A percentile compares a stretch with the other conserved stretches of the same genome.
phyloP scores from a whole-genome alignment of 2,113 vertebrate species.

The Entelurus aequoreus region DNA sequence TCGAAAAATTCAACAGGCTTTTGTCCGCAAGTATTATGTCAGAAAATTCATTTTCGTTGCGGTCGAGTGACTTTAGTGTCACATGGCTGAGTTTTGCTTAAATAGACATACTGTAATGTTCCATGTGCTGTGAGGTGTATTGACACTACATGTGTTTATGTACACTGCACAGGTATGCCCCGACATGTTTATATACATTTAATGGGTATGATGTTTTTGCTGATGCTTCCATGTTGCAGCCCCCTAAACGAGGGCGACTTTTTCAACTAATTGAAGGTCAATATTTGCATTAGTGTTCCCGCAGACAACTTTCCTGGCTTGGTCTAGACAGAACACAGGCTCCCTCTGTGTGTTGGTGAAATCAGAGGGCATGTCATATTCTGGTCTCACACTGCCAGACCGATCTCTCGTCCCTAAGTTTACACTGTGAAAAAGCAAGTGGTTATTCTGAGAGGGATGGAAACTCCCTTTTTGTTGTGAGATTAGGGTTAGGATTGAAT shows the following conservation, averaged over 20 bases:
- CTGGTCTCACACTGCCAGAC: slow-evolving; percentile 13
- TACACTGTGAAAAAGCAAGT: slow-evolving; percentile 6
- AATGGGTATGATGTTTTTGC: slow-evolving; percentile 44
- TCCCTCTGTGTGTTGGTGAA: slow-evolving; percentile 46
- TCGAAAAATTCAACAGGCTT: slow-evolving; percentile 21
- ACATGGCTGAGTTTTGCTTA: slow-evolving; percentile 16
- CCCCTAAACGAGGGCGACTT: slow-evolving; percentile 45
- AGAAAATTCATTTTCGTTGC: slow-evolving; percentile 20
- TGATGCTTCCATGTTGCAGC: slow-evolving; percentile 49
- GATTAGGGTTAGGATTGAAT: slow-evolving; percentile 2
- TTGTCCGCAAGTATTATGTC: not conserved
- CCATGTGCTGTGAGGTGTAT: slow-evolving; percentile 26
- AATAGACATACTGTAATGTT: slow-evolving; percentile 8
- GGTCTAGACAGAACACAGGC: slow-evolving; percentile 47
- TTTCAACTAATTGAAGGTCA: slow-evolving; percentile 65
- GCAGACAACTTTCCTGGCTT: slow-evolving; percentile 43
- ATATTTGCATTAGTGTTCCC: slow-evolving; percentile 67
- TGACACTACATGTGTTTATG: slow-evolving; percentile 33
- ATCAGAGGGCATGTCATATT: slow-evolving; percentile 42
- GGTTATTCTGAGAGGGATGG: slow-evolving; percentile 4
- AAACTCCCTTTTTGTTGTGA: slow-evolving; percentile 15
- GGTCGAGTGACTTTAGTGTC: slow-evolving; percentile 14
- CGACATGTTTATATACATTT: slow-evolving; percentile 48
- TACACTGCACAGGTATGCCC: slow-evolving; percentile 19
- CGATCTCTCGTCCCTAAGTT: slow-evolving; percentile 5